phyloP scores from a whole-genome alignment of 2,113 vertebrate species.

The Microtus oregoni region DNA sequence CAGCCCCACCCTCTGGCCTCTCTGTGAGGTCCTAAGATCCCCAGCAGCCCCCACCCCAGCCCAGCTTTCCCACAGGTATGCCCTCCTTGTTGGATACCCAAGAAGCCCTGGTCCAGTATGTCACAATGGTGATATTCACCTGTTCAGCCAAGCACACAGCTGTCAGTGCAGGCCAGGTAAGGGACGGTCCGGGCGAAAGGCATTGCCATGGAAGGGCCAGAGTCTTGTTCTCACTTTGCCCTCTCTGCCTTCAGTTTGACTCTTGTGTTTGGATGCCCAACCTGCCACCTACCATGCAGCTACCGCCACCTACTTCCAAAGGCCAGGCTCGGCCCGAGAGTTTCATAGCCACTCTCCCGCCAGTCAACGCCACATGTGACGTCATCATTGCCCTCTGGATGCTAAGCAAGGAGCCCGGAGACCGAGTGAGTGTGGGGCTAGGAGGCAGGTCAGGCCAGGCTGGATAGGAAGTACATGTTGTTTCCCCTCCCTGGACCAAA shows the following conservation, averaged over 20 bases:
- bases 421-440: conserved; percentile 79
- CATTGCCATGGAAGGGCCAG: accelerated
- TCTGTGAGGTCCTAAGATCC: neutral
- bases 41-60: neutral
- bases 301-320: conserved; percentile 75
- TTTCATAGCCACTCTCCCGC: conserved; percentile 86
- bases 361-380: conserved; percentile 81
- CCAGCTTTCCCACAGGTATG: conserved; percentile 75
- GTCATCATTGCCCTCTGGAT: conserved; percentile 80
- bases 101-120: conserved; percentile 60
- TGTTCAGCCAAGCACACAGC: conserved; percentile 67
- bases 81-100: conserved; percentile 83
- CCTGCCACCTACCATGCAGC: conserved; percentile 72
- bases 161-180: conserved; percentile 73
- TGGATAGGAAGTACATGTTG: neutral
- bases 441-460: neutral
- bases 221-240: neutral
- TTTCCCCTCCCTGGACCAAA: neutral
- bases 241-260: conserved; percentile 66
- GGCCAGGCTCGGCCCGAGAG: conserved; percentile 76
- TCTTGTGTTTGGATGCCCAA: conserved; percentile 79
- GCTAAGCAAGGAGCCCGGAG: conserved; percentile 84
- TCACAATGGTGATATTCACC: conserved; percentile 82
- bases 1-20: neutral
- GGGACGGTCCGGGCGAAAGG: accelerated